Evolutionary conservation across 2,113 vertebrate species (phyloP).

Genomic region (Varanus salvator): DNA sequence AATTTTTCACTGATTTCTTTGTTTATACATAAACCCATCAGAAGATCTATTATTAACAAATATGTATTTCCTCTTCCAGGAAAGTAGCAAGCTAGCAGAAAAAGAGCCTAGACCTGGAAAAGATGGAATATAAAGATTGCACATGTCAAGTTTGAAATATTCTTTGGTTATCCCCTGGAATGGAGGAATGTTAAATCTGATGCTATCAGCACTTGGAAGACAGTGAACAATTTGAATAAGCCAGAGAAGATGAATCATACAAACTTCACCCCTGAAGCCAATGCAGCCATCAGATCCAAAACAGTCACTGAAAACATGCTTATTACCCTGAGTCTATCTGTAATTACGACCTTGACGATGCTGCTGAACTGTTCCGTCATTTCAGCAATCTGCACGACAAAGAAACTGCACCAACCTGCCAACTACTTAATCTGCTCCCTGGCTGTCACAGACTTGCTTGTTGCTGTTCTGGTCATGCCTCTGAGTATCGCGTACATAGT

Average conservation of each 20-base stretch:
- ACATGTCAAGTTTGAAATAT: background rate
- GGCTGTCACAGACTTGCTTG: constrained; percentile 89
- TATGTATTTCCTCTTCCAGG: constrained; percentile 64
- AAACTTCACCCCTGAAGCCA: constrained; percentile 80
- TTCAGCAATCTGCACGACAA: constrained; percentile 86
- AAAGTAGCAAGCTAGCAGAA: constrained; percentile 52
- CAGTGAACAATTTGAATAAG: constrained; percentile 33
- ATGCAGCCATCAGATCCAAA: constrained; percentile 66
- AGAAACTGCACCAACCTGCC: constrained; percentile 89
- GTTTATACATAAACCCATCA: background rate
- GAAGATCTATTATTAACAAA: constrained; percentile 50
- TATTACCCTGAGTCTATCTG: constrained; percentile 79
- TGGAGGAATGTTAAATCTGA: constrained; percentile 46
- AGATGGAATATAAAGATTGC: constrained; percentile 40
- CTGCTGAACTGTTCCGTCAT: constrained; percentile 87
- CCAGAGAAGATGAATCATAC: constrained; percentile 81
- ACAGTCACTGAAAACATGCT: constrained; percentile 82
- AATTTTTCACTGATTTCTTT: background rate
- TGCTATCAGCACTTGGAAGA: constrained; percentile 39
- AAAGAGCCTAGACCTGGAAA: constrained; percentile 35
- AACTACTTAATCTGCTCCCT: constrained; percentile 94
- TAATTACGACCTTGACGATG: constrained; percentile 83
- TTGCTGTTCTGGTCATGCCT: constrained; percentile 90
- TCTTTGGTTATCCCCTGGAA: constrained; percentile 34
- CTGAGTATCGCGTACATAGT: constrained; percentile 89